Evolutionary conservation across 2,888 invertebrate genomes (phyloP), one percentile per base, ranked within the genome.

Genomic region (Arenicola marina): DNA sequence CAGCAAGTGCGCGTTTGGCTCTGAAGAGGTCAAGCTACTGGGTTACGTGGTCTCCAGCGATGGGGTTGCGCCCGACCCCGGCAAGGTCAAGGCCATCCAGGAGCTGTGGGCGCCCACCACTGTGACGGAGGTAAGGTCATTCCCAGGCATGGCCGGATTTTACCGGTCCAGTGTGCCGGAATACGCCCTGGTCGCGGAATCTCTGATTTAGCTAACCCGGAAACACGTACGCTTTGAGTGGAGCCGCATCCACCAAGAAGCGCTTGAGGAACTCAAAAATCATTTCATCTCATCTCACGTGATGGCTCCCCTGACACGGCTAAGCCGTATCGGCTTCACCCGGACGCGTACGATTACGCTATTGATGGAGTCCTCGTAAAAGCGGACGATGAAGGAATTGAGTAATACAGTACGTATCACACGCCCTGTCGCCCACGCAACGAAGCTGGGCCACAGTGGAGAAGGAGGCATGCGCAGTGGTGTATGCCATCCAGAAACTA

Each of bases 1-100:
- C 34, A 24, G 15, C 4, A 56, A 56, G 29, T 56, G 56, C 24
- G 4, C 18, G 4, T 21, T 56, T 4, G n/a, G 7, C 4, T n/a
- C 11, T 4, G 24, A 11, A 18, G 56, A 56, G 26, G 43, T 56
- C 4, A 62, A 59, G 21, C 63, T 65, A 45, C 51, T 70, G n/a
- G 70, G 71, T 3, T 66, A 69, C 56, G 58, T 62, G 11, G 54
- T 72, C 21, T 44, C 45, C 31, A 34, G 4, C 29, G 34, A 67
- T 2, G 65, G 66, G 18, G 62, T 72, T 28, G 18, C n/a, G 4
- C 33, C 56, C 3, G 65, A 69, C 34, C 64, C 67, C 2, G 61
- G 62, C 11, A 66, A 67, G 45, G 53, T 66, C n/a, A 29, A 28
- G 11, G 56, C 60, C 46, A 60, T 63, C 21, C 7, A 3, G 1